Percentiles rank a stretch among this genome's conserved stretches.
Conservation (phyloP, 2,797 vertebrate species). For the Poecilia gillii region DNA sequence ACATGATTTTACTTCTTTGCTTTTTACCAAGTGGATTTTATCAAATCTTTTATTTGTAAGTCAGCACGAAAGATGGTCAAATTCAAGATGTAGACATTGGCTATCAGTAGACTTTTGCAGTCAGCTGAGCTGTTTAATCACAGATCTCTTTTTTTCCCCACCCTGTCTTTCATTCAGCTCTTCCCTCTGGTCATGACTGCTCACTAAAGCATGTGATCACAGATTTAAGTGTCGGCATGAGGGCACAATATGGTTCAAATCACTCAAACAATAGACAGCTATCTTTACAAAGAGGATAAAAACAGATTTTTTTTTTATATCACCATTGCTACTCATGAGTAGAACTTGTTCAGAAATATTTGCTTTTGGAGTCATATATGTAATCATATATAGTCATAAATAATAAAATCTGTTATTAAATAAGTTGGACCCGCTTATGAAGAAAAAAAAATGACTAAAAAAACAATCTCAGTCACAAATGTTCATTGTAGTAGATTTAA, state of each 20-base stretch:
- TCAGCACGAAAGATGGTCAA: neutral
- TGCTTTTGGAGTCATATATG: constrained; percentile 3
- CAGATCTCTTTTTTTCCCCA: constrained; percentile 21
- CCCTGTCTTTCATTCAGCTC: constrained; percentile 20
- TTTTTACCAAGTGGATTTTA: neutral
- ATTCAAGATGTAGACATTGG: neutral
- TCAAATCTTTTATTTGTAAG: constrained; percentile 15
- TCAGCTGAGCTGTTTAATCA: constrained; percentile 20
- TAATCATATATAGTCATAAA: too few species aligned
- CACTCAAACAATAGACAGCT: neutral
- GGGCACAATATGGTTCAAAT: constrained; percentile 3
- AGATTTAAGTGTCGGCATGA: constrained; percentile 10
- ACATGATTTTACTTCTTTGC: neutral
- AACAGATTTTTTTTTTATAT: neutral
- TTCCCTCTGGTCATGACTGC: constrained; percentile 14
- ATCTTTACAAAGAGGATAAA: neutral
- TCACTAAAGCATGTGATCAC: constrained; percentile 28
- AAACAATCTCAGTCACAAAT: neutral
- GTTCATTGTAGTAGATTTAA: neutral
- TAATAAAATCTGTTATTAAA: neutral
- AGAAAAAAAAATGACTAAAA: neutral
- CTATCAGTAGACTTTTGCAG: constrained; percentile 4
- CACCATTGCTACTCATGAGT: neutral
- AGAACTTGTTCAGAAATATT: constrained; percentile 14
- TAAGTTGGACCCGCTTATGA: neutral